A percentile compares a stretch with the other conserved stretches of the same genome.
Conservation (phyloP, 2,888 invertebrate species). For the Sarcophaga variegata region DNA sequence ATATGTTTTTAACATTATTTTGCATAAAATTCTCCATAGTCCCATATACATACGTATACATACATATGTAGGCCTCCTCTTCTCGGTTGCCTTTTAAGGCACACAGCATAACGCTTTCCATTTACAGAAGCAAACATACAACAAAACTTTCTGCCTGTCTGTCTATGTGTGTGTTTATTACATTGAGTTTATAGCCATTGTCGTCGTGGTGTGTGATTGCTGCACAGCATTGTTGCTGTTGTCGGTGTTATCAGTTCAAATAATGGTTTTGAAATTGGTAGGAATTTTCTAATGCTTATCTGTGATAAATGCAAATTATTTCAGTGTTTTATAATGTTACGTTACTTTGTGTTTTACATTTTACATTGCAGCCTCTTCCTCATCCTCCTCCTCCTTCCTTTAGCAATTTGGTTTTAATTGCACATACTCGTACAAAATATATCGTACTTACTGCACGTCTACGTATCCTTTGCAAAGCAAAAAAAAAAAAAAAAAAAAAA, state of each 20-base stretch:
- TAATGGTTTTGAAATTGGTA: conserved; percentile 69
- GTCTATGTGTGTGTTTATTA: no score
- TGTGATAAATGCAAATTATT: conserved; percentile 62
- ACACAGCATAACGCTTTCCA: no score
- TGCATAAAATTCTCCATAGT: conserved; percentile 39
- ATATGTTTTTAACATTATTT: conserved; percentile 46
- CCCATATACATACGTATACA: not conserved
- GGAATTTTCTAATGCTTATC: conserved; percentile 64
- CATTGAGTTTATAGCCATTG: no score
- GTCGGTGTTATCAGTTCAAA: conserved; percentile 61
- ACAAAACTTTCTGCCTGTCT: no score
- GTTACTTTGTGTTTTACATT: conserved; percentile 29
- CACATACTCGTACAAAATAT: not conserved
- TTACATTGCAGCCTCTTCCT: not conserved
- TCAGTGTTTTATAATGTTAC: conserved; percentile 45
- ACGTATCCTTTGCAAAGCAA: not conserved
- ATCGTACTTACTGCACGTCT: not conserved
- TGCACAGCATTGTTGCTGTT: not conserved
- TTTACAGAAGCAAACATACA: no score
- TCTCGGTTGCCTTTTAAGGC: no score
- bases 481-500: not conserved
- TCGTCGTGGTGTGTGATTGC: no score
- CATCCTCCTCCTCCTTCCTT: not conserved
- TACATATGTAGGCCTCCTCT: no score
- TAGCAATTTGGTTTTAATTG: conserved; percentile 37